A percentile compares a stretch with the other conserved stretches of the same genome.
Evolutionary conservation across 2,113 vertebrate genomes (phyloP).

Genomic region (Caracal caracal): DNA sequence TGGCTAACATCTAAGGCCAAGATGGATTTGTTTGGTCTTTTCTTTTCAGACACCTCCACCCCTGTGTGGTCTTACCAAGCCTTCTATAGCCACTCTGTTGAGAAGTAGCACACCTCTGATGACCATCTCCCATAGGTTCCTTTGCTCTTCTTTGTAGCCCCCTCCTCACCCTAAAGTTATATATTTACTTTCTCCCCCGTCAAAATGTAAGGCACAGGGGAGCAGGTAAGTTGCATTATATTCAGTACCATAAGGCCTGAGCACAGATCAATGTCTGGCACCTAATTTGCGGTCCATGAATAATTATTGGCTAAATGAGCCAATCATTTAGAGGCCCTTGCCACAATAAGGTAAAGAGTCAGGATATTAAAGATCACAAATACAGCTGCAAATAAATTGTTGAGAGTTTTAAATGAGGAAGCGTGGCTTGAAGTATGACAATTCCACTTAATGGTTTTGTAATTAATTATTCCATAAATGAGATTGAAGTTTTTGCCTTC

Average conservation of each 20-base stretch:
- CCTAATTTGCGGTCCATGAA: conserved; percentile 16
- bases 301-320: conserved; percentile 63
- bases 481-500: conserved; percentile 57
- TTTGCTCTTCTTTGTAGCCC: neutral
- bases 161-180: neutral
- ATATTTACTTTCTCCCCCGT: neutral
- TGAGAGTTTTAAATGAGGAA: conserved; percentile 48
- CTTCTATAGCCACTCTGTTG: neutral
- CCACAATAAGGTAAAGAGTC: neutral
- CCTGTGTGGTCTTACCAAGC: neutral
- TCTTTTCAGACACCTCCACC: neutral
- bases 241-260: neutral
- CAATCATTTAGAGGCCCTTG: conserved; percentile 51
- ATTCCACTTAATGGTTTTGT: conserved; percentile 56
- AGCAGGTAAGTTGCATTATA: neutral
- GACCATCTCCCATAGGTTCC: neutral
- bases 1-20: neutral
- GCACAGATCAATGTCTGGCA: conserved; percentile 28
- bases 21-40: neutral
- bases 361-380: conserved; percentile 43
- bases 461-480: conserved; percentile 68
- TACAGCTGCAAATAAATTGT: conserved; percentile 60
- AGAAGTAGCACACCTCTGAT: neutral
- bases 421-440: neutral
- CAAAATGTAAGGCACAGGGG: neutral